Conservation (phyloP, 2,797 vertebrate species). For the Notolepis coatsorum region DNA sequence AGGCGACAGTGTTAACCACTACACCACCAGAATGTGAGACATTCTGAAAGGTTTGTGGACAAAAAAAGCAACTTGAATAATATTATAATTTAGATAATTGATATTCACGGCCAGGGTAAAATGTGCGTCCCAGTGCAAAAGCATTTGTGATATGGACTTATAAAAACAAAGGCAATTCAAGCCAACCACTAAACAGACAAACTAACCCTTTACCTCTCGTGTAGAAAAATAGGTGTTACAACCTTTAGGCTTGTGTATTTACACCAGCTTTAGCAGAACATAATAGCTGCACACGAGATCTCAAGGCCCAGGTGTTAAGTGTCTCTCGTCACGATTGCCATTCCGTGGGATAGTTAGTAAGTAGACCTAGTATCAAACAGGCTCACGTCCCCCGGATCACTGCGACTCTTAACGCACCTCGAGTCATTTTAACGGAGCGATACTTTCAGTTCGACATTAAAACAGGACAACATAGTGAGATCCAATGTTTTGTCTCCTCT, state of each 20-base stretch:
- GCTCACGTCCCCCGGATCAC: constrained; percentile 62
- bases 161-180: not conserved
- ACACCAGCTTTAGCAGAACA: constrained; percentile 23
- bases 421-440: constrained; percentile 68
- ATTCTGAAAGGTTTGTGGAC: not conserved
- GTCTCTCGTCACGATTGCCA: constrained; percentile 17
- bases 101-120: not conserved
- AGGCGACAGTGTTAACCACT: no score
- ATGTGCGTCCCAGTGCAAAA: not conserved
- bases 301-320: constrained; percentile 28
- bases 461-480: constrained; percentile 69
- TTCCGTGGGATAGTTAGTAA: constrained; percentile 15
- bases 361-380: constrained; percentile 52
- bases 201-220: not conserved
- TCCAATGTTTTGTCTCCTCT: constrained; percentile 70
- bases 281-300: constrained; percentile 38
- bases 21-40: no score
- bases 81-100: no score
- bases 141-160: not conserved
- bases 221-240: constrained; percentile 5
- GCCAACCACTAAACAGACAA: not conserved
- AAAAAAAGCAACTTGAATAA: no score
- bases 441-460: constrained; percentile 69
- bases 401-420: constrained; percentile 57
- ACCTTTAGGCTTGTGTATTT: constrained; percentile 1